Base-by-base conservation (phyloP, 1,140 invertebrate species). In the Drosophila erecta region DNA sequence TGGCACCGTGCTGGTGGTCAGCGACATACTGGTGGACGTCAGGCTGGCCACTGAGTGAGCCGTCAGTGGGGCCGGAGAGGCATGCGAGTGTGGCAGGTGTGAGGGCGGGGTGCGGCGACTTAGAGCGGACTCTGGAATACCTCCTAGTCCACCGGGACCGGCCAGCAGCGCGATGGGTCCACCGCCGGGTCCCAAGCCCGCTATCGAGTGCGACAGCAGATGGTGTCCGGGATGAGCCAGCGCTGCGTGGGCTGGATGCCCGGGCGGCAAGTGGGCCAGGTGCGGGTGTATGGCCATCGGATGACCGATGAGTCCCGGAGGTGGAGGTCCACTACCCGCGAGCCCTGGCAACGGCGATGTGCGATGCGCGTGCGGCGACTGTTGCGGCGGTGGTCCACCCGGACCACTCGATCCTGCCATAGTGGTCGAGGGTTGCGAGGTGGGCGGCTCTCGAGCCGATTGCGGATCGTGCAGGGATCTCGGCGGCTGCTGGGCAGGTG, bases 211-310 rank as follows among this genome's bases (percentile, higher is more conserved):
- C 51, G 78, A 81, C 14, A 91, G 74, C 76, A 91, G 67, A 55
- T 85, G 90, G 73, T 91, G 90, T n/a, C 83, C 83, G 0, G 80
- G 90, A 74, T 87, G 90, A 22, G 81, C 90, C 7, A 91, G 59
- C 0, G 90, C 90, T 33, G 90, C 90, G 44, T 92, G 91, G 7
- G 90, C 83, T 40, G 91, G 91, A 76, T 91, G 90, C 33, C 91
- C 90, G 6, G 89, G 91, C n/a, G 91, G 84, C 70, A 91, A 50
- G 44, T 91, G 90, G 0, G 84, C 79, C 79, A 92, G n/a, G 56
- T 92, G 90, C 27, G 90, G 90, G 65, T 91, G 90, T 59, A 92
- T 87, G 35, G 90, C 77, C 87, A 92, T 86, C 3, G 90, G 90
- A 40, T 92, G 90, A 0, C 90, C 90, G 41, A 92, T 80, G 1